Evolutionary conservation across 2,113 vertebrate species (phyloP).

Genomic region (Euleptes europaea): DNA sequence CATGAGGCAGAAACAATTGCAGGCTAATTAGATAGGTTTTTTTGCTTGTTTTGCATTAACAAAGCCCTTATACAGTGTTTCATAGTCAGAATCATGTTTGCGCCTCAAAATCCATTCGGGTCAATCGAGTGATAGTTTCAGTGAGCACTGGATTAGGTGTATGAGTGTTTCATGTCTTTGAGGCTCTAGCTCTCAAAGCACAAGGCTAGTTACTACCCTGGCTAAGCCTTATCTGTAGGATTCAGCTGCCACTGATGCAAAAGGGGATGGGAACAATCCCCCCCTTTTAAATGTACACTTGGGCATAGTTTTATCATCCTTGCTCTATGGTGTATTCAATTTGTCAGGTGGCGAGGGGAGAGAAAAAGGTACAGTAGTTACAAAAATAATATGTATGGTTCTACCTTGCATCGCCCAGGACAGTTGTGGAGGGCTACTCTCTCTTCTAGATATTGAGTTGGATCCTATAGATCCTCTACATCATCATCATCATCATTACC

Average conservation of each 20-base stretch:
- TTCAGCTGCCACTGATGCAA: background rate
- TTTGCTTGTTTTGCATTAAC: background rate
- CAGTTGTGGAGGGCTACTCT: background rate
- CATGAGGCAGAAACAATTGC: background rate
- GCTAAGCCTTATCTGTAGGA: background rate
- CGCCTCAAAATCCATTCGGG: background rate
- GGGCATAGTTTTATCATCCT: background rate
- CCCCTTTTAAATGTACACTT: background rate
- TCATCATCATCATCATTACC: no score
- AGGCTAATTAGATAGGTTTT: background rate
- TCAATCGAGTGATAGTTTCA: background rate
- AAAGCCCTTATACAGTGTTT: background rate
- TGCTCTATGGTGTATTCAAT: background rate
- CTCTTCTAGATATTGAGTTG: background rate
- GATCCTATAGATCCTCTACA: no score
- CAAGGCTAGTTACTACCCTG: background rate
- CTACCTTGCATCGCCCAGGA: no score
- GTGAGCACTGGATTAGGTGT: conserved; percentile 18
- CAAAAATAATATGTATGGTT: no score
- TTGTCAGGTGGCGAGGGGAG: background rate
- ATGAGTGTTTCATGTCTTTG: background rate
- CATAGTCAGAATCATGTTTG: background rate
- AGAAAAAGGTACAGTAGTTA: background rate
- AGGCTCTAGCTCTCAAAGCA: background rate
- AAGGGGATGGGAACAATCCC: background rate